A percentile compares a stretch with the other conserved stretches of the same genome.
Conservation (phyloP, 1,140 invertebrate genomes). For the Palaemon carinicauda region DNA sequence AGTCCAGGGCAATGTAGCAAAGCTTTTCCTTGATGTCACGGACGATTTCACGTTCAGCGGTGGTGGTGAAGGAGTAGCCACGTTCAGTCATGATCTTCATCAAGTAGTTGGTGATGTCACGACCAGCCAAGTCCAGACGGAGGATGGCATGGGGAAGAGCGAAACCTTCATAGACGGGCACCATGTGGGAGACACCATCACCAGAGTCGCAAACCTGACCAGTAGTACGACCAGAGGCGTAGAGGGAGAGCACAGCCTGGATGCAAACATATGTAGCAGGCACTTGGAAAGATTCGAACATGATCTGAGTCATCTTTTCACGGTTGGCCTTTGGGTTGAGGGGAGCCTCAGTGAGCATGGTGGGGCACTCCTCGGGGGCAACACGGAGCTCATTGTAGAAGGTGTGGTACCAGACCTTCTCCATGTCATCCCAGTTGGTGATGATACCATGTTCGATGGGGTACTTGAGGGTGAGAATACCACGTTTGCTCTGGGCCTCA, state of each 20-base stretch:
- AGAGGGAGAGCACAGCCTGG: too few species aligned
- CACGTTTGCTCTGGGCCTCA: slow-evolving; percentile 91
- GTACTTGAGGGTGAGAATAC: slow-evolving; percentile 91
- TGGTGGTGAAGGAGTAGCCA: slow-evolving; percentile 66
- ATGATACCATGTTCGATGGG: slow-evolving; percentile 95
- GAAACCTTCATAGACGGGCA: too few species aligned
- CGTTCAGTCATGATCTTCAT: slow-evolving; percentile 90
- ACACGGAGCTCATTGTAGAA: slow-evolving; percentile 96
- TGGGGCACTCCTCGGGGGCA: slow-evolving; percentile 92
- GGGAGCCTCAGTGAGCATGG: slow-evolving; percentile 90
- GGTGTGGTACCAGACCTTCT: slow-evolving; percentile 96
- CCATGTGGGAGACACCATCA: too few species aligned
- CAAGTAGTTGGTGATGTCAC: slow-evolving; percentile 65
- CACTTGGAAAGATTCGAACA: too few species aligned
- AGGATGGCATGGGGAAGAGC: too few species aligned
- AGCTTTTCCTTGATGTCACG: slow-evolving; percentile 94
- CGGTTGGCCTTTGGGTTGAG: slow-evolving; percentile 90
- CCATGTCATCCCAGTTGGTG: slow-evolving; percentile 98
- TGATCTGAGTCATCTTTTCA: too few species aligned
- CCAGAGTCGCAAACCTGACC: too few species aligned
- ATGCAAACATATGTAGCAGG: too few species aligned
- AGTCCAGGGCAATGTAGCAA: too few species aligned
- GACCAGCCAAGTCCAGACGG: too few species aligned
- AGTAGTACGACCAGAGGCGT: too few species aligned
- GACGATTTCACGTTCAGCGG: slow-evolving; percentile 87